phyloP scores from a whole-genome alignment of 2,888 invertebrate genomes.

The Dascillus cervinus region DNA sequence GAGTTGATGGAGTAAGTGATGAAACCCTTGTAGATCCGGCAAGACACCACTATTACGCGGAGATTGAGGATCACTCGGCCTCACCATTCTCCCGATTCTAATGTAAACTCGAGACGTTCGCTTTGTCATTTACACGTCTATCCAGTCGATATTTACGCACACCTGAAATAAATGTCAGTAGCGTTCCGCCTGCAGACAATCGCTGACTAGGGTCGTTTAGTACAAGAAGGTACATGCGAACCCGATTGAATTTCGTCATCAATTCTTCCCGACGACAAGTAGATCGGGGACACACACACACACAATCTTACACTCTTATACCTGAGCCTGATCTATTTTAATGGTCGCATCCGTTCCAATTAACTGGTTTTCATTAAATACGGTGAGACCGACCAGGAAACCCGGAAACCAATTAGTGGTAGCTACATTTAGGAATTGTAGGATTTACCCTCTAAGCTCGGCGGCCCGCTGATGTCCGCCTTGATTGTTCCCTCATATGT shows the following conservation, averaged over 20 bases:
- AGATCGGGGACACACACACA: slow-evolving; percentile 17
- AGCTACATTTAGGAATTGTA: slow-evolving; percentile 20
- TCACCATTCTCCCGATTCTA: slow-evolving; percentile 16
- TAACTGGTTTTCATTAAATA: slow-evolving; percentile 31
- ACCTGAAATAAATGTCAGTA: slow-evolving; percentile 22
- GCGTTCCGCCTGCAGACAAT: slow-evolving; percentile 20
- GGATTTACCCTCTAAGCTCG: slow-evolving; percentile 22
- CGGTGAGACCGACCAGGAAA: slow-evolving; percentile 18
- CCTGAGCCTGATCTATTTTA: slow-evolving; percentile 28
- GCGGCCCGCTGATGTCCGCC: slow-evolving; percentile 13
- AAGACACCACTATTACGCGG: slow-evolving; percentile 15
- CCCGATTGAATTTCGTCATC: slow-evolving; percentile 25
- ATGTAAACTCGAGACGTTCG: slow-evolving; percentile 19
- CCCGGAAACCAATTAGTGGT: slow-evolving; percentile 26
- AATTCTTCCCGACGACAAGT: slow-evolving; percentile 21
- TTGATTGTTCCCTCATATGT: slow-evolving; percentile 15
- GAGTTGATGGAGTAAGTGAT: slow-evolving; percentile 16
- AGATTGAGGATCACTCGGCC: slow-evolving; percentile 20
- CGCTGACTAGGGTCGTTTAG: slow-evolving; percentile 24
- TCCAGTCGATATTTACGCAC: slow-evolving; percentile 22
- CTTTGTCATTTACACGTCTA: slow-evolving; percentile 25
- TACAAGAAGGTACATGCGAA: slow-evolving; percentile 20
- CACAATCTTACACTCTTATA: slow-evolving; percentile 19
- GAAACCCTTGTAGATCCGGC: slow-evolving; percentile 19
- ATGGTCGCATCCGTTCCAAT: slow-evolving; percentile 31